Percentiles rank a stretch among this genome's conserved stretches.
phyloP scores from a whole-genome alignment of 2,888 invertebrate species.

The Archaeoteleia sp. region DNA sequence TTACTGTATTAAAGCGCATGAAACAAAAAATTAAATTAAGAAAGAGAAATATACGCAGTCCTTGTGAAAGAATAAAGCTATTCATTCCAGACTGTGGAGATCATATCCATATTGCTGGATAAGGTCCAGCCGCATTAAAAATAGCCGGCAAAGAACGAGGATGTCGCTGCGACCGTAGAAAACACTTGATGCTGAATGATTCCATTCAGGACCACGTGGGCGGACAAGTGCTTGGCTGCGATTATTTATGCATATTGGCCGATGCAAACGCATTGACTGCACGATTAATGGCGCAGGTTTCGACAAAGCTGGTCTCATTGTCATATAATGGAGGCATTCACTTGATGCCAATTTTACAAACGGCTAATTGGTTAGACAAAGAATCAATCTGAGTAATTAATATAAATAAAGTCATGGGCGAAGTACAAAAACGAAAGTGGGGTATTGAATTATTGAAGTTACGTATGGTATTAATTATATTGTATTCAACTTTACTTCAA shows the following conservation, averaged over 20 bases:
- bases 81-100: slow-evolving; percentile 1
- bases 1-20: no score
- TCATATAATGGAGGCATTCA: slow-evolving; percentile 2
- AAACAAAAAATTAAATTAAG: no score
- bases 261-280: slow-evolving; percentile 38
- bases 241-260: slow-evolving; percentile 55
- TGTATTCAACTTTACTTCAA: no score
- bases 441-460: no score
- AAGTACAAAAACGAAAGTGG: no score
- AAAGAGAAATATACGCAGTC: no score
- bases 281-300: slow-evolving; percentile 16
- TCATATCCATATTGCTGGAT: slow-evolving; percentile 14
- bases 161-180: slow-evolving; percentile 19
- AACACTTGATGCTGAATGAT: slow-evolving; percentile 62
- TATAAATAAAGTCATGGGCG: no score
- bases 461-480: no score
- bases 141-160: slow-evolving; percentile 1
- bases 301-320: slow-evolving; percentile 20
- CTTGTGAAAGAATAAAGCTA: slow-evolving; percentile 50
- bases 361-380: no score
- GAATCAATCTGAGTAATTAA: no score
- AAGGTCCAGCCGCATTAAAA: slow-evolving; percentile 40
- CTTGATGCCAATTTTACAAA: no score
- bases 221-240: slow-evolving; percentile 45
- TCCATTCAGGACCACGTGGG: slow-evolving; percentile 61